Percentiles rank a stretch among this genome's conserved stretches.
Conservation (phyloP, 1,140 invertebrate genomes). For the Platyura marginata region DNA sequence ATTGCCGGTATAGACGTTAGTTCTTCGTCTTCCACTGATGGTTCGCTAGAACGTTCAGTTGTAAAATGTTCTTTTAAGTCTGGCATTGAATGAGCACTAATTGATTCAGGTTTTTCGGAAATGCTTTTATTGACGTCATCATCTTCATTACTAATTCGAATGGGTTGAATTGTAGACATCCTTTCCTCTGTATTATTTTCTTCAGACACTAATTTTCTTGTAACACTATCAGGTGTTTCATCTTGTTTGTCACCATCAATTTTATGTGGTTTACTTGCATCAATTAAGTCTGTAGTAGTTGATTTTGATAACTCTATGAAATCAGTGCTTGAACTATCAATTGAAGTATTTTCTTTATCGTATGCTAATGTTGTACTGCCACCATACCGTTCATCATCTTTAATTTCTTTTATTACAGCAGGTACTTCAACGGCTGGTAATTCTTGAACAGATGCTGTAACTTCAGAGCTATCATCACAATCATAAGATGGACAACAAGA, state of each 20-base stretch:
- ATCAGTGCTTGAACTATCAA: too few species aligned
- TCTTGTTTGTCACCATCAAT: too few species aligned
- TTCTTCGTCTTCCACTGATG: conserved; percentile 1
- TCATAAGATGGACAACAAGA: conserved; percentile 1
- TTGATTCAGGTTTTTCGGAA: conserved; percentile 7
- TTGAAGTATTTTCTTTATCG: not conserved
- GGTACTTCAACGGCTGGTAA: conserved; percentile 3
- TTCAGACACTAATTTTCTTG: too few species aligned
- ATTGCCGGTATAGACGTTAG: not conserved
- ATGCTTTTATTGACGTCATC: conserved; percentile 9
- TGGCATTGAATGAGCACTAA: not conserved
- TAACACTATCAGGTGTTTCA: too few species aligned
- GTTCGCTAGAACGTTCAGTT: not conserved
- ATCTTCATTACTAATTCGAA: too few species aligned
- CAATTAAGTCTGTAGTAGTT: too few species aligned
- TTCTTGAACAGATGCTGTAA: not conserved
- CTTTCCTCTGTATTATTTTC: too few species aligned
- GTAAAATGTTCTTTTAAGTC: not conserved
- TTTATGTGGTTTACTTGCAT: too few species aligned
- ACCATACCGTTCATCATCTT: not conserved
- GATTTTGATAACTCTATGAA: too few species aligned
- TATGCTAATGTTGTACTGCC: not conserved
- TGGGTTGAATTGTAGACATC: too few species aligned
- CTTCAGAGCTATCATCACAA: not conserved
- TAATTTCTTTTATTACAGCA: conserved; percentile 7